Evolutionary conservation across 2,797 vertebrate genomes (phyloP).

Genomic region (Onychomys arenicola): DNA sequence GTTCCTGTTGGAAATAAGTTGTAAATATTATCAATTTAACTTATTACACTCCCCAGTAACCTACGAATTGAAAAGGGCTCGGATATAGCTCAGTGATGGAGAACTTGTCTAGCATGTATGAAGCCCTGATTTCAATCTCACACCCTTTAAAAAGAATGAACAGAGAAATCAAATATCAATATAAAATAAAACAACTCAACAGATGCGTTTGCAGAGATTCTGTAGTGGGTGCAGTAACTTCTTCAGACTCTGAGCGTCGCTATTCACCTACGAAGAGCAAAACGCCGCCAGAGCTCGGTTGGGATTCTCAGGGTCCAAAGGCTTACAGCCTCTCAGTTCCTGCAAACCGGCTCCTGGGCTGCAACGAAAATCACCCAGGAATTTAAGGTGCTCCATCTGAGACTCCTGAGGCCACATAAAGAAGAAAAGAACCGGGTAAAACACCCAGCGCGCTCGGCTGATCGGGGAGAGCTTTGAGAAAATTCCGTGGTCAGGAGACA

Average conservation of each 20-base stretch:
- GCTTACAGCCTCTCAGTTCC: conserved; percentile 48
- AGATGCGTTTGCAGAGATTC: background rate
- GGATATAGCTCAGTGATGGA: background rate
- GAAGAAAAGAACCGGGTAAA: conserved; percentile 27
- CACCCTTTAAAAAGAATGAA: background rate
- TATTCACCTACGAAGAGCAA: conserved; percentile 75
- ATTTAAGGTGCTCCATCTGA: conserved; percentile 21
- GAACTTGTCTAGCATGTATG: background rate
- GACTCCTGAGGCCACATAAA: background rate
- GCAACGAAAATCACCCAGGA: conserved; percentile 18
- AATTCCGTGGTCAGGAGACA: conserved; percentile 43
- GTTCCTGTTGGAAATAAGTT: conserved; percentile 53
- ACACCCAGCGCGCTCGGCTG: background rate
- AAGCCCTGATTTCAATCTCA: background rate
- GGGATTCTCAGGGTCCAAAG: conserved; percentile 42
- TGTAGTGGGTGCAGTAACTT: conserved; percentile 72
- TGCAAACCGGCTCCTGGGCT: background rate
- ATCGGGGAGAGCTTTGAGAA: background rate
- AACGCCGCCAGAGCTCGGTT: background rate
- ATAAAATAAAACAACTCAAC: conserved; percentile 42
- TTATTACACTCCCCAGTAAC: conserved; percentile 10
- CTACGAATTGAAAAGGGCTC: background rate
- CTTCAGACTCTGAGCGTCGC: conserved; percentile 82
- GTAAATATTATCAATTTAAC: conserved; percentile 36
- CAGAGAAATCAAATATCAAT: background rate